These are phyloP conservation scores for Drosophila pseudoananassae DNA, from an alignment of 1,140 invertebrate genomes.

Conservation along the genomic window DNA sequence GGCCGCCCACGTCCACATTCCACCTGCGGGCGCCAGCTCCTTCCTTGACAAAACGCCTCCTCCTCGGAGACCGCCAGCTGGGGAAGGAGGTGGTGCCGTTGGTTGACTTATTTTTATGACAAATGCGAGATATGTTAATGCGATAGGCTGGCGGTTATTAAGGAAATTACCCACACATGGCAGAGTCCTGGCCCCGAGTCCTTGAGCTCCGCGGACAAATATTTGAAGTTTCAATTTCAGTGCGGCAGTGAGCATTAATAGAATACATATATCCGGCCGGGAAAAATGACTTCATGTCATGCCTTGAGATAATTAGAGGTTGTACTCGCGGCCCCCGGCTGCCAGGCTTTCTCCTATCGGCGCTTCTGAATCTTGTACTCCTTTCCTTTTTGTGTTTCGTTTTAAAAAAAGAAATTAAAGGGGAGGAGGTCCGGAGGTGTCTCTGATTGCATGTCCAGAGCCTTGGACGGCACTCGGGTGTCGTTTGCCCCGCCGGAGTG, in stretches of 20 bases:
- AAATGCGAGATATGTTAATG: conserved; percentile 82
- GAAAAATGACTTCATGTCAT: conserved; percentile 80
- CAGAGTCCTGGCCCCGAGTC: conserved; percentile 53
- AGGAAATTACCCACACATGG: conserved; percentile 71
- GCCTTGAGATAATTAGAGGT: conserved; percentile 81
- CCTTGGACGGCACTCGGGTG: conserved; percentile 41
- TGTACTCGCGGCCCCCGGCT: conserved; percentile 29
- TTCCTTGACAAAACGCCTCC: conserved; percentile 77
- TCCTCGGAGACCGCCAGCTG: conserved; percentile 8
- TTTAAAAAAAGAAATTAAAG: neutral
- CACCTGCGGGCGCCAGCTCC: conserved; percentile 1
- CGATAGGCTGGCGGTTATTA: conserved; percentile 76
- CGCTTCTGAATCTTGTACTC: conserved; percentile 40
- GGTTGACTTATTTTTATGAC: conserved; percentile 75
- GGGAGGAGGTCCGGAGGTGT: neutral
- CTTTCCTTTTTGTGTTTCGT: conserved; percentile 2
- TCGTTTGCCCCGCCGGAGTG: conserved; percentile 54
- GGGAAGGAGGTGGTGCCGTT: conserved; percentile 17
- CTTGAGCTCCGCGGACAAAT: conserved; percentile 62
- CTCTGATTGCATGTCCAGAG: conserved; percentile 49
- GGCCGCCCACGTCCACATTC: conserved; percentile 1
- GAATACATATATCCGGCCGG: conserved; percentile 42
- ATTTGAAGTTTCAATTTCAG: conserved; percentile 81
- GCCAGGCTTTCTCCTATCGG: conserved; percentile 40
- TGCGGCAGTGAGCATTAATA: conserved; percentile 53